Percentiles rank a stretch among this genome's conserved stretches.
phyloP scores from a whole-genome alignment of 1,140 invertebrate genomes.

The Hyles euphorbiae region DNA sequence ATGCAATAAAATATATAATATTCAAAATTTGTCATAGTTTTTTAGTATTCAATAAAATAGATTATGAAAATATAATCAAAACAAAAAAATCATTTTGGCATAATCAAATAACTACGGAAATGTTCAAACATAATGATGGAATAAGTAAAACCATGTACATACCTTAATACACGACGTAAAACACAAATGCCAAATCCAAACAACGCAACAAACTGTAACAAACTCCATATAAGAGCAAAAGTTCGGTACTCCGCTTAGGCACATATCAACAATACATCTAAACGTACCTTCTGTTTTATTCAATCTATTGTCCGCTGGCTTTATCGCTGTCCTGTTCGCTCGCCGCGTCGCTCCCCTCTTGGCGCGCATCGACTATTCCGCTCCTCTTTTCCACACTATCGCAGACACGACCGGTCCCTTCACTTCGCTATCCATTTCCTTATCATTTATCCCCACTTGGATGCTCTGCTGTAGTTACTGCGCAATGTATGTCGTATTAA shows the following conservation, averaged over 20 bases:
- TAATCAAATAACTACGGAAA: too few species aligned
- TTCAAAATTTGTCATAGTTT: neutral
- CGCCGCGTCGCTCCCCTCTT: slow-evolving; percentile 45
- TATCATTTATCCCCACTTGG: neutral
- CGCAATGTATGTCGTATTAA: slow-evolving; percentile 1
- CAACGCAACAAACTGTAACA: too few species aligned
- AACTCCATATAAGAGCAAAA: too few species aligned
- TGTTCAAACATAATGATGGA: too few species aligned
- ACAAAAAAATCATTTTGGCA: too few species aligned
- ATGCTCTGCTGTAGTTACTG: neutral
- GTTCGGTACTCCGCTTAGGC: too few species aligned
- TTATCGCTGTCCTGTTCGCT: slow-evolving; percentile 47
- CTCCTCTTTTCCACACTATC: slow-evolving; percentile 8
- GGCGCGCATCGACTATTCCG: slow-evolving; percentile 36
- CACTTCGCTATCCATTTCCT: neutral
- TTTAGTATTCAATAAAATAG: neutral
- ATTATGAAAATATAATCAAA: neutral
- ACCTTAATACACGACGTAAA: too few species aligned
- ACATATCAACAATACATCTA: too few species aligned
- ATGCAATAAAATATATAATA: too few species aligned
- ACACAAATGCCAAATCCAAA: too few species aligned
- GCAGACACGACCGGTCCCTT: neutral
- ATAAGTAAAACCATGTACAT: too few species aligned
- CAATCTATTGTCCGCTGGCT: slow-evolving; percentile 4
- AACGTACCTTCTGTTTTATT: too few species aligned